phyloP scores from a whole-genome alignment of 2,888 invertebrate species.

The Euplexia lucipara region DNA sequence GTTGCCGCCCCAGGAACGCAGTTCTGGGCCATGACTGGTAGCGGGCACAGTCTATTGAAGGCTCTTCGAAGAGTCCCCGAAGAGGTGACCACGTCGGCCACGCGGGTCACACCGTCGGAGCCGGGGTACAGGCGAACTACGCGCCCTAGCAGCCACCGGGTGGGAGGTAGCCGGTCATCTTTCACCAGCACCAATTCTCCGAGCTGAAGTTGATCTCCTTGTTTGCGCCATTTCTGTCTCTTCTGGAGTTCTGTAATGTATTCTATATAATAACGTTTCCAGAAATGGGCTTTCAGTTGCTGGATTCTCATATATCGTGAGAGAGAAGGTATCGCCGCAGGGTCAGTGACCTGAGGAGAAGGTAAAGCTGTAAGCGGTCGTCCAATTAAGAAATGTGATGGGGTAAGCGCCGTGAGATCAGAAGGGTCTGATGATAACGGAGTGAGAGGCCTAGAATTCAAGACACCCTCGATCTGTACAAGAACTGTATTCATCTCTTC shows the following conservation, averaged over 20 bases:
- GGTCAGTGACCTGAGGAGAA: neutral
- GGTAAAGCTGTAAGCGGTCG: slow-evolving; percentile 1
- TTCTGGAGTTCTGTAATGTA: slow-evolving; percentile 1
- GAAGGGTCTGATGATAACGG: slow-evolving; percentile 2
- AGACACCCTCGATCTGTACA: neutral
- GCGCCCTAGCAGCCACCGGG: slow-evolving; percentile 15
- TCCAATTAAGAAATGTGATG: slow-evolving; percentile 1
- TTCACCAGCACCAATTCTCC: slow-evolving; percentile 17
- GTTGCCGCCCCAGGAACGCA: too few relatives aligned
- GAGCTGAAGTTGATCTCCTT: neutral
- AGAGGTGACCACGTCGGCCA: too few relatives aligned
- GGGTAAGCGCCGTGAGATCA: slow-evolving; percentile 1
- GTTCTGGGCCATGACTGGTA: too few relatives aligned
- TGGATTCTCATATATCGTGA: too few relatives aligned
- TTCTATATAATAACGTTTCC: slow-evolving; percentile 4
- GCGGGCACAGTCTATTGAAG: too few relatives aligned
- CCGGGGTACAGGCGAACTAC: slow-evolving; percentile 10
- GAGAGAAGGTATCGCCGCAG: neutral
- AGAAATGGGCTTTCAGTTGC: slow-evolving; percentile 1
- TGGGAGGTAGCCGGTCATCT: slow-evolving; percentile 15
- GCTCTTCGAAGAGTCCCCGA: too few relatives aligned
- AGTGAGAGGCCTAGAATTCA: slow-evolving; percentile 3
- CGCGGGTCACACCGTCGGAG: slow-evolving; percentile 7
- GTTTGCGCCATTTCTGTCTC: slow-evolving; percentile 2
- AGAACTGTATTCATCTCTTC: slow-evolving; percentile 3